phyloP scores from a whole-genome alignment of 2,797 vertebrate species.

The Xiphorhynchus erythropygius region DNA sequence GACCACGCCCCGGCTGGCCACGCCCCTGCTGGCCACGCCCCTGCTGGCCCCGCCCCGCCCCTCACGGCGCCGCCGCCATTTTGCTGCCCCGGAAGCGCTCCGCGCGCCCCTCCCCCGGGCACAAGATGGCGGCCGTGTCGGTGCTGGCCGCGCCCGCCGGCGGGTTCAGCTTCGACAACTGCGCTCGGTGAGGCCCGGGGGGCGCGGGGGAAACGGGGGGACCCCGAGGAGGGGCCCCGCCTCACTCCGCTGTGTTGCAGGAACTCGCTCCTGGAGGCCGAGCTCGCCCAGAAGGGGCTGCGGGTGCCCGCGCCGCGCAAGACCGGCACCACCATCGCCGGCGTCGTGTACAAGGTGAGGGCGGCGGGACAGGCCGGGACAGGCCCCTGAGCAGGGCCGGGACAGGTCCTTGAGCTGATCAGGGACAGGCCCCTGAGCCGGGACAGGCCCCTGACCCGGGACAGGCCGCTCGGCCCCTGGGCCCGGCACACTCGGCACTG shows the following conservation, averaged over 20 bases:
- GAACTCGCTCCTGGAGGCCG: conserved; percentile 85
- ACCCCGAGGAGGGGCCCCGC: too few species aligned
- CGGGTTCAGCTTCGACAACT: conserved; percentile 92
- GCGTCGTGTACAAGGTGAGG: conserved; percentile 90
- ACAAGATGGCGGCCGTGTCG: conserved; percentile 87
- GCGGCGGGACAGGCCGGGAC: too few species aligned
- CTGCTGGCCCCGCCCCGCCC: too few species aligned
- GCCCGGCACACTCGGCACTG: not conserved
- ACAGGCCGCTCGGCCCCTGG: too few species aligned
- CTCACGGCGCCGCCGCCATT: too few species aligned
- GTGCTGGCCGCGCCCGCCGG: conserved; percentile 70
- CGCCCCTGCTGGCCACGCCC: too few species aligned
- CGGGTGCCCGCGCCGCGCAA: conserved; percentile 88
- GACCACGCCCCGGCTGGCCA: too few species aligned
- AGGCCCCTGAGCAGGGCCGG: too few species aligned
- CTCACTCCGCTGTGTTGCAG: conserved; percentile 55
- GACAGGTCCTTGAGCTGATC: too few species aligned
- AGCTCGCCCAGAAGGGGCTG: conserved; percentile 80
- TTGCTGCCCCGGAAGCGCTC: not conserved
- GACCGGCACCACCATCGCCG: conserved; percentile 97
- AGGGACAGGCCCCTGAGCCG: too few species aligned
- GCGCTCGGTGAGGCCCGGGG: conserved; percentile 81
- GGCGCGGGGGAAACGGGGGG: not conserved
- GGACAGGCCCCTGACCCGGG: not conserved
- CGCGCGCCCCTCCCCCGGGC: not conserved